These are phyloP conservation scores for Pangasius krempfi DNA, from an alignment of 2,797 vertebrate species.

Conservation along the genomic window DNA sequence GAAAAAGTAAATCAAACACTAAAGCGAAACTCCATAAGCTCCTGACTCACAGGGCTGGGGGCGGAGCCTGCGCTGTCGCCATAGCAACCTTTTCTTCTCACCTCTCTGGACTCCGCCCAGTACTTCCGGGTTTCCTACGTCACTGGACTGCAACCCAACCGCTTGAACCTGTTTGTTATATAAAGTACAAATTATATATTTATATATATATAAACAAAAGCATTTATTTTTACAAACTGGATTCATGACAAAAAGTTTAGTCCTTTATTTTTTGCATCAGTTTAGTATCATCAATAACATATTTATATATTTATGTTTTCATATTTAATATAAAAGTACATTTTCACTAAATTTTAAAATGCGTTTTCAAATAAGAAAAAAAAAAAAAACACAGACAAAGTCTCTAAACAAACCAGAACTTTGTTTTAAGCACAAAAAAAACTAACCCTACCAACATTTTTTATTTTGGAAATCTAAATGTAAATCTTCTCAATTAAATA, in stretches of 20 bases:
- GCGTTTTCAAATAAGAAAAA: neutral
- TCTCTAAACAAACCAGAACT: neutral
- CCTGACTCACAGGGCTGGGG: slow-evolving; percentile 12
- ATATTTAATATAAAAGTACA: neutral
- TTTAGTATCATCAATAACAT: neutral
- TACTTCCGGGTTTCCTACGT: neutral
- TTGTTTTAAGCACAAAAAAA: neutral
- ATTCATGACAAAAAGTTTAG: neutral
- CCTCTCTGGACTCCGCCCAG: slow-evolving; percentile 31
- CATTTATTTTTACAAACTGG: neutral
- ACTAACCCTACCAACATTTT: neutral
- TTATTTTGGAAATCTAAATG: neutral
- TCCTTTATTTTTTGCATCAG: neutral
- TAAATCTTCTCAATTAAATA: too few species aligned
- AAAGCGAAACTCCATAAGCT: slow-evolving; percentile 18
- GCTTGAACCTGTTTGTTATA: neutral
- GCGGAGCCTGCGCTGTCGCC: slow-evolving; percentile 16
- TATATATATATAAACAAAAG: neutral
- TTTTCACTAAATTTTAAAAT: neutral
- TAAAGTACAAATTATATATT: neutral
- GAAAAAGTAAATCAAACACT: slow-evolving; percentile 20
- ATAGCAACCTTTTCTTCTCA: neutral
- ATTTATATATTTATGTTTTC: neutral
- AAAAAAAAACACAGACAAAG: neutral
- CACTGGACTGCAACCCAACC: neutral